Percentiles rank a stretch among this genome's conserved stretches.
Conservation (phyloP, 2,888 invertebrate species). For the Rhagophthalmus giganteus region DNA sequence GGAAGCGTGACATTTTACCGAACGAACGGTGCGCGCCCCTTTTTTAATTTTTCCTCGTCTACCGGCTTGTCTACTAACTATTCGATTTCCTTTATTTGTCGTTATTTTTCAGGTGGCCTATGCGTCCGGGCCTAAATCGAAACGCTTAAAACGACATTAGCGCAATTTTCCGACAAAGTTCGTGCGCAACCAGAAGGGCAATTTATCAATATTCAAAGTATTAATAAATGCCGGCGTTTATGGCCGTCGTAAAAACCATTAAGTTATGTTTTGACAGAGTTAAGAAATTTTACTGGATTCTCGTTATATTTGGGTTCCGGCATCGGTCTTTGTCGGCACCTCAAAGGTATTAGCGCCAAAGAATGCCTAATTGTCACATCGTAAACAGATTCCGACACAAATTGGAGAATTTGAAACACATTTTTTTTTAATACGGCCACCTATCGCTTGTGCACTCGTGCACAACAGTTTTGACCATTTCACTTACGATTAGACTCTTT, state of each 20-base stretch:
- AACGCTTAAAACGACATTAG: background rate
- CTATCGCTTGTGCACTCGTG: constrained; percentile 16
- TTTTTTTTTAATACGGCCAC: constrained; percentile 26
- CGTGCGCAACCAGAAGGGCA: no score
- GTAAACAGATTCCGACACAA: constrained; percentile 37
- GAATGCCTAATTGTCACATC: constrained; percentile 40
- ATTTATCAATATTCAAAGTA: constrained; percentile 5
- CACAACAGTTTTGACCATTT: constrained; percentile 5
- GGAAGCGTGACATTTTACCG: constrained; percentile 20
- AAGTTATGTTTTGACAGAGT: constrained; percentile 24
- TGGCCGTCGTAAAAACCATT: constrained; percentile 13
- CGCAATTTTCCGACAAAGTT: no score
- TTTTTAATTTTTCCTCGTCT: constrained; percentile 10
- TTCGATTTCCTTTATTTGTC: no score
- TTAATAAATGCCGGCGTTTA: constrained; percentile 3
- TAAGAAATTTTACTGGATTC: constrained; percentile 28
- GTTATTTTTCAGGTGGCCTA: no score
- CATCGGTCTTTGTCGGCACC: constrained; percentile 33
- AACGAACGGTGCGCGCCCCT: constrained; percentile 1
- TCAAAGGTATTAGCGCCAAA: constrained; percentile 34
- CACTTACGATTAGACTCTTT: background rate
- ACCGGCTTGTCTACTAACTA: constrained; percentile 8
- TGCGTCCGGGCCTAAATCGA: no score
- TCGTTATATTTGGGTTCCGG: constrained; percentile 27
- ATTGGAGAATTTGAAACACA: constrained; percentile 36